Evolutionary conservation across 2,113 vertebrate genomes (phyloP).

Genomic region (Heliornis fulica): DNA sequence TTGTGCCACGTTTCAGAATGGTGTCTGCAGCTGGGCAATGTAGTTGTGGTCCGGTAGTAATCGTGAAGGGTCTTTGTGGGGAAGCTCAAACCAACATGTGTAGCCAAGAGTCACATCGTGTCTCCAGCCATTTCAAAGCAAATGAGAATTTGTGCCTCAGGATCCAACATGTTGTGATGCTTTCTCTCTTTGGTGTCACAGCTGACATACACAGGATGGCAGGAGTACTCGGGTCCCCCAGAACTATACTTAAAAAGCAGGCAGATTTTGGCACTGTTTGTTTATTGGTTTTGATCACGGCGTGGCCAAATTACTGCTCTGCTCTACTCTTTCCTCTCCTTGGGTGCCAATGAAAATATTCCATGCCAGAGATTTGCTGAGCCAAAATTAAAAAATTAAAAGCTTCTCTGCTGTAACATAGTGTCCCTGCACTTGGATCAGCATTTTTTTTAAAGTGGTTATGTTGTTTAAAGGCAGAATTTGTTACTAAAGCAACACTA

Average conservation of each 20-base stretch:
- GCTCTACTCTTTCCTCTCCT: not conserved
- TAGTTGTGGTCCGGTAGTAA: not conserved
- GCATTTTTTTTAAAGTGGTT: not conserved
- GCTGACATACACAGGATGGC: not conserved
- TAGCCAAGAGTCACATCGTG: not conserved
- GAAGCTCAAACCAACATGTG: not conserved
- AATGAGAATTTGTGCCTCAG: constrained; percentile 8
- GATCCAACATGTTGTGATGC: not conserved
- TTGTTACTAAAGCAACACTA: not conserved
- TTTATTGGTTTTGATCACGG: not conserved
- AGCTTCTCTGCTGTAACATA: not conserved
- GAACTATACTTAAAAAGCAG: not conserved
- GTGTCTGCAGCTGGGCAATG: not conserved
- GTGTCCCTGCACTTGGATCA: not conserved
- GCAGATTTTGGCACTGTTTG: not conserved
- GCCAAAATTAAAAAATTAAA: not conserved
- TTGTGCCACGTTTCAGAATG: not conserved
- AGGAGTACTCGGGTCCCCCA: not conserved
- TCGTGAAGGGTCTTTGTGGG: not conserved
- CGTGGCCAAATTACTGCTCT: not conserved
- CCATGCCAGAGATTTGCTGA: not conserved
- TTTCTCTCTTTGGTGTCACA: constrained; percentile 1
- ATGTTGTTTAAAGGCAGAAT: not conserved
- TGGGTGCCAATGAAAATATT: not conserved
- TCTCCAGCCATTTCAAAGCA: not conserved